Evolutionary conservation across 1,140 invertebrate species (phyloP).

Genomic region (Phocides pigmalion): DNA sequence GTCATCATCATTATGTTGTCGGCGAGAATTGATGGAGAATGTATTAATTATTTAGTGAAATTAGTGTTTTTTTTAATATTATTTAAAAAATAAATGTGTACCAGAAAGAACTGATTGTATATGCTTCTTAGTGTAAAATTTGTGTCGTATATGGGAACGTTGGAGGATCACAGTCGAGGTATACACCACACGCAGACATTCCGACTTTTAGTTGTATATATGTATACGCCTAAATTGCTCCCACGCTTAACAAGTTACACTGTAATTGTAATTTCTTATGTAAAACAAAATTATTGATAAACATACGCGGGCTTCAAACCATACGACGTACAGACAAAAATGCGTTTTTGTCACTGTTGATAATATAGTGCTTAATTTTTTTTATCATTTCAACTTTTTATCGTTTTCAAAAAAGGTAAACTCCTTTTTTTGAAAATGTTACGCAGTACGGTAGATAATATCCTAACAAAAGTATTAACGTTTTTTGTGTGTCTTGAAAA

Average conservation of each 20-base stretch:
- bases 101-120: constrained; percentile 54
- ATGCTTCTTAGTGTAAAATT: constrained; percentile 34
- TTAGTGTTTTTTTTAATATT: constrained; percentile 44
- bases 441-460: no score
- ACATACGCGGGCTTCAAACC: no score
- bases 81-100: constrained; percentile 45
- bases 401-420: no score
- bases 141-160: constrained; percentile 17
- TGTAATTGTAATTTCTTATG: no score
- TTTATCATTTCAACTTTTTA: no score
- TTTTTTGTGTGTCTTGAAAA: no score
- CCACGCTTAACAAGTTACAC: background rate
- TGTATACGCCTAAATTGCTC: constrained; percentile 14
- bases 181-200: constrained; percentile 3
- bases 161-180: background rate
- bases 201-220: constrained; percentile 22
- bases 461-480: no score
- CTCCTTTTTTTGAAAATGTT: no score
- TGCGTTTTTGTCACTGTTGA: no score
- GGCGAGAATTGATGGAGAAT: constrained; percentile 8
- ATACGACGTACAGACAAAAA: no score
- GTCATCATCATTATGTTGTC: constrained; percentile 30
- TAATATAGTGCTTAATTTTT: no score
- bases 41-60: constrained; percentile 44
- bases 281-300: no score